A percentile compares a stretch with the other conserved stretches of the same genome.
Conservation (phyloP, 2,113 vertebrate species). For the Hiodon tergisus region DNA sequence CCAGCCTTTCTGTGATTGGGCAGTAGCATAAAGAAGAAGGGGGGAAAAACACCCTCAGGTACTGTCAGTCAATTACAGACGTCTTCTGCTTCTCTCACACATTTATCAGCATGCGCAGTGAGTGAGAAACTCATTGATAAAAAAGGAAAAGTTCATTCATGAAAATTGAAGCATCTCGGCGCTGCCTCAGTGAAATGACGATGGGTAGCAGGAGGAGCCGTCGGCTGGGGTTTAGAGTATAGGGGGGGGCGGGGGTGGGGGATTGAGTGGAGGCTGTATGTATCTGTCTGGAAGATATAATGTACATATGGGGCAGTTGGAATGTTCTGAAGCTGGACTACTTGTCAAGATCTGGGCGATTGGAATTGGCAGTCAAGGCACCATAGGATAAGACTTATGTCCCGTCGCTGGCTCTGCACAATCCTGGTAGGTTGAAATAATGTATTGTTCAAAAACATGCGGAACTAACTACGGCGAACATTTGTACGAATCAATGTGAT, state of each 20-base stretch:
- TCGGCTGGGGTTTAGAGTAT: not conserved
- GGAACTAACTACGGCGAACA: not conserved
- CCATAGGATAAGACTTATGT: slow-evolving; percentile 2
- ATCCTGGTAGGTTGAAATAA: slow-evolving; percentile 6
- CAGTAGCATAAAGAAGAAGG: slow-evolving; percentile 41
- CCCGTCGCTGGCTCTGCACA: not conserved
- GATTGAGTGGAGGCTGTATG: not conserved
- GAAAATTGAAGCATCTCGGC: slow-evolving; percentile 59
- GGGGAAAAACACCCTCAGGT: slow-evolving; percentile 54
- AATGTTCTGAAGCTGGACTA: not conserved
- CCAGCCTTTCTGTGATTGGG: slow-evolving; percentile 69
- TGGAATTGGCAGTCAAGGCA: not conserved
- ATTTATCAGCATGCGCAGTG: slow-evolving; percentile 68
- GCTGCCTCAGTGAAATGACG: slow-evolving; percentile 25
- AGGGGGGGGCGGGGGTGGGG: not conserved
- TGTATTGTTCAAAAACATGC: not conserved
- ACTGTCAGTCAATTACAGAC: slow-evolving; percentile 72
- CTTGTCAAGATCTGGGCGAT: slow-evolving; percentile 14
- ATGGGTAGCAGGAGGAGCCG: slow-evolving; percentile 28
- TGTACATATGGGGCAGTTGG: not conserved
- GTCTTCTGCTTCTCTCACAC: slow-evolving; percentile 78
- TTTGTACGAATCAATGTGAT: not conserved
- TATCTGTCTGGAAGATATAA: slow-evolving; percentile 15
- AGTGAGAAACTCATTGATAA: slow-evolving; percentile 70
- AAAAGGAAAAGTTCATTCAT: slow-evolving; percentile 82